phyloP scores from a whole-genome alignment of 2,113 vertebrate genomes.

The Macaca fascicularis region T2T-MFA8v1.1 NC_088375.1:224329001-224329500 shows the following conservation, averaged over 20 bases:
- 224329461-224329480: too few relatives aligned
- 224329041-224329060: neutral
- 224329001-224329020: too few relatives aligned
- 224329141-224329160: neutral
- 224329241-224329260: neutral
- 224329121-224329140: neutral
- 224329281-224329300: neutral
- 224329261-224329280: neutral
- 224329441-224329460: too few relatives aligned
- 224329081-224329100: neutral
- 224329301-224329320: neutral
- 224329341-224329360: too few relatives aligned
- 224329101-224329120: neutral
- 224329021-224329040: fast-evolving
- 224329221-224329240: neutral
- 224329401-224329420: too few relatives aligned
- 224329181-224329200: neutral
- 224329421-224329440: too few relatives aligned
- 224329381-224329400: too few relatives aligned
- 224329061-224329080: neutral
- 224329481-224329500: too few relatives aligned
- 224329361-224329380: too few relatives aligned
- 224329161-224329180: neutral
- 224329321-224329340: too few relatives aligned
- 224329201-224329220: neutral